These are phyloP conservation scores for Paratilapia polleni DNA, from an alignment of 2,113 vertebrate species.

Conservation along the genomic window DNA sequence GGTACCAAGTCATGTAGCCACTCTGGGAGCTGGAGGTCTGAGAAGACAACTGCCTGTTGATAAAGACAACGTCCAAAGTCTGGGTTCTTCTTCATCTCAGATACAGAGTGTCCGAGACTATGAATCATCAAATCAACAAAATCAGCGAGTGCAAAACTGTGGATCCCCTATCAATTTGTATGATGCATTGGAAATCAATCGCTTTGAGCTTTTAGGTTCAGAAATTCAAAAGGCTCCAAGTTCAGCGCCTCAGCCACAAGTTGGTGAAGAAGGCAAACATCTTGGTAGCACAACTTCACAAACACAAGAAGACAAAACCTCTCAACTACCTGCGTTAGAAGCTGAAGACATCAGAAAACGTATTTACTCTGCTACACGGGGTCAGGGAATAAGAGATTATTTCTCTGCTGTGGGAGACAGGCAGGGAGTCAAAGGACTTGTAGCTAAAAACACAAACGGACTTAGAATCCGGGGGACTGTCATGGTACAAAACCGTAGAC, in stretches of 20 bases:
- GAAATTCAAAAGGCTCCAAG: conserved; percentile 14
- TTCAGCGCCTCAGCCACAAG: not conserved
- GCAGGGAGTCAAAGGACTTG: not conserved
- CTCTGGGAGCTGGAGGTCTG: not conserved
- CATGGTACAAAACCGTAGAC: not conserved
- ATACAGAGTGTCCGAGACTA: not conserved
- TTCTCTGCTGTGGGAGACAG: not conserved
- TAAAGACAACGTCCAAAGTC: conserved; percentile 28
- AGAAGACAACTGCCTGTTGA: conserved; percentile 13
- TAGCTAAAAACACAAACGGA: not conserved
- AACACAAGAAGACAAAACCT: not conserved
- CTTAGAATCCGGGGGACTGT: conserved; percentile 22
- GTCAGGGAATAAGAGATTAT: not conserved
- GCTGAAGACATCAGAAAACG: not conserved
- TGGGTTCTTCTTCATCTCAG: not conserved
- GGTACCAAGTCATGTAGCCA: not conserved
- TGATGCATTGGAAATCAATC: not conserved
- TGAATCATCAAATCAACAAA: not conserved
- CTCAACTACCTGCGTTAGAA: conserved; percentile 19
- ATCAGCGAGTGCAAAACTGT: conserved; percentile 23
- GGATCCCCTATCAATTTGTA: not conserved
- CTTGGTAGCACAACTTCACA: conserved; percentile 3
- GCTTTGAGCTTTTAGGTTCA: conserved; percentile 13
- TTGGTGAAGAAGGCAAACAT: conserved; percentile 3
- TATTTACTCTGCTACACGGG: not conserved